phyloP scores from a whole-genome alignment of 2,888 invertebrate species.

The Luperina testacea region DNA sequence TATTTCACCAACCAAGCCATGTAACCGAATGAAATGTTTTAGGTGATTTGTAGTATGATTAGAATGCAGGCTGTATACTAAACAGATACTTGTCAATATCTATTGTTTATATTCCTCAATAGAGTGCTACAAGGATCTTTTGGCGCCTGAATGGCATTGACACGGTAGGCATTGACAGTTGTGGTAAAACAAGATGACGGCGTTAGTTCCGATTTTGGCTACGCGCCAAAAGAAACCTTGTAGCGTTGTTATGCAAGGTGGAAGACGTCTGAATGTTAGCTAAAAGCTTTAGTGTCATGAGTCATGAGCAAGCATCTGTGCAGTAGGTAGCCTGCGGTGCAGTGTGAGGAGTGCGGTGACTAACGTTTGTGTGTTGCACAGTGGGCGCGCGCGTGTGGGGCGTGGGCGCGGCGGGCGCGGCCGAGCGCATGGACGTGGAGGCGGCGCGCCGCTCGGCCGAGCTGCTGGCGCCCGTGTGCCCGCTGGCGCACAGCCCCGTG shows the following conservation, averaged over 20 bases:
- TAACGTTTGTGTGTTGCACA: slow-evolving; percentile 60
- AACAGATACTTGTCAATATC: slow-evolving; percentile 19
- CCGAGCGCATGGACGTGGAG: slow-evolving; percentile 93
- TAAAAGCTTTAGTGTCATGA: background rate
- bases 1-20: slow-evolving; percentile 39
- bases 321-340: background rate
- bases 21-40: slow-evolving; percentile 40
- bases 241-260: background rate
- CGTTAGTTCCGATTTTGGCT: background rate
- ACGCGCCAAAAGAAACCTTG: background rate
- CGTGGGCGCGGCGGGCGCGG: slow-evolving; percentile 49
- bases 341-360: rapidly evolving
- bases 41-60: slow-evolving; percentile 48
- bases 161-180: background rate
- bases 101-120: background rate
- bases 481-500: slow-evolving; percentile 97
- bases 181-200: background rate
- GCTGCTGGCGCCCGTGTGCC: slow-evolving; percentile 95
- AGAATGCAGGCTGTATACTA: slow-evolving; percentile 10
- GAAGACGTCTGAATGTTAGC: background rate
- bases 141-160: background rate
- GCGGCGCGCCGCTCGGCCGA: slow-evolving; percentile 85
- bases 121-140: background rate
- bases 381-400: slow-evolving; percentile 72
- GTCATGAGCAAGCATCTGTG: background rate